Percentiles rank a stretch among this genome's conserved stretches.
Evolutionary conservation across 2,888 invertebrate species (phyloP).

Genomic region (Campaea margaritaria): DNA sequence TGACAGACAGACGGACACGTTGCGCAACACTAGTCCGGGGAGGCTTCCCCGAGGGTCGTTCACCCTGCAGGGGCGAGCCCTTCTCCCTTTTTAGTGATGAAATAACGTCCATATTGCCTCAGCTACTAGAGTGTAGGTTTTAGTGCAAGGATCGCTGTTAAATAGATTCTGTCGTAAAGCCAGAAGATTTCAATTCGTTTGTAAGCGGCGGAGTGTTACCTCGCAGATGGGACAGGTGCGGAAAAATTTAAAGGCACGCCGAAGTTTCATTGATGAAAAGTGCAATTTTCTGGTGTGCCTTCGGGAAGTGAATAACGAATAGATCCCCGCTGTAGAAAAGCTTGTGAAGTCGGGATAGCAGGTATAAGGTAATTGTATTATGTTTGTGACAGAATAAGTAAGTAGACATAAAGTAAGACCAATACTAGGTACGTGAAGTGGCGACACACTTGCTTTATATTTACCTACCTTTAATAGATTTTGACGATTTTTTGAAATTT

Average conservation of each 20-base stretch:
- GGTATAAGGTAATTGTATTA: not conserved
- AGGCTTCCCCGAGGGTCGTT: constrained; percentile 57
- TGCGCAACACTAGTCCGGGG: constrained; percentile 55
- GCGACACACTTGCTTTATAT: no score
- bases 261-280: constrained; percentile 24
- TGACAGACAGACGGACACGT: constrained; percentile 53
- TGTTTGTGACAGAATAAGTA: not conserved
- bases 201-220: constrained; percentile 7
- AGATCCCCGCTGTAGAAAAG: not conserved
- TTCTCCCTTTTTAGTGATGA: constrained; percentile 27
- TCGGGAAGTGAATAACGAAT: not conserved
- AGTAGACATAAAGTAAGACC: no score
- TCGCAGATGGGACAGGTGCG: constrained; percentile 6
- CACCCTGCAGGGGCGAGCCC: constrained; percentile 50
- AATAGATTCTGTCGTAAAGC: constrained; percentile 26
- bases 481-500: no score
- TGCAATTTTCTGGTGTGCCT: constrained; percentile 11
- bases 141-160: constrained; percentile 8
- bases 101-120: constrained; percentile 26
- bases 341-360: not conserved
- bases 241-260: constrained; percentile 21
- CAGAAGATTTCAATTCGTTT: constrained; percentile 25
- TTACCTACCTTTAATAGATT: no score
- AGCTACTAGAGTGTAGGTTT: not conserved
- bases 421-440: no score